Evolutionary conservation across 2,113 vertebrate genomes (phyloP), one percentile per base, ranked within the genome.

Genomic region (Apteryx owenii): DNA sequence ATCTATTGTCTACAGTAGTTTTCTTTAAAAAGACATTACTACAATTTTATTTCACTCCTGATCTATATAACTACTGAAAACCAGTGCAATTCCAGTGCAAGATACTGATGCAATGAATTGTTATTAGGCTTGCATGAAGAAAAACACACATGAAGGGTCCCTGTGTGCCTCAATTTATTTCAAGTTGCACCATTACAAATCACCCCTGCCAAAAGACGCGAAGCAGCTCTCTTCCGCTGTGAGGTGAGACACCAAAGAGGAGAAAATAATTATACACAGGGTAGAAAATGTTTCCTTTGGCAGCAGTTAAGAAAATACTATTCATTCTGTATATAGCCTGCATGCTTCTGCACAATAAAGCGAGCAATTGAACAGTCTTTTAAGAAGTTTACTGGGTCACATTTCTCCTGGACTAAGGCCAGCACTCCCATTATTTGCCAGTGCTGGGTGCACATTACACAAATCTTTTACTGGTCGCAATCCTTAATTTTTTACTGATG

Each of bases 331-430:
- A 71, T 19, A 82, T 71, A 86, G 92, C 64, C 82, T 72, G 89
- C 66, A 31, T 84, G 85, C 69, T 94, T 62, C 68, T 90, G 88
- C 85, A 87, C 93, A 94, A 93, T 90, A 81, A 94, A 92, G 51
- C 95, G 69, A 75, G 50, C 8, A 3, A 95, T 7, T 90, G 91
- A 97, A 89, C 13, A 66, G 93, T 72, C 88, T 86, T 95, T 92
- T 69, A 92, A 76, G 76, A 86, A 96, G 97, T 97, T 97, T 94
- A 97, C 93, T 94, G 76, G 94, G 96, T 96, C 97, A 96, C 72
- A 93, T 93, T 97, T 97, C 94, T 85, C 76, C 84, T 94, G 96
- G 96, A 90, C 69, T 44, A 82, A 50, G 81, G 94, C 88, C 96
- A 96, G 7, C 0, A 1, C 42, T 95, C 94, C 92, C 80, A 58